A percentile compares a stretch with the other conserved stretches of the same genome.
Conservation (phyloP, 2,888 invertebrate genomes). For the Minunthozetes semirufus region DNA sequence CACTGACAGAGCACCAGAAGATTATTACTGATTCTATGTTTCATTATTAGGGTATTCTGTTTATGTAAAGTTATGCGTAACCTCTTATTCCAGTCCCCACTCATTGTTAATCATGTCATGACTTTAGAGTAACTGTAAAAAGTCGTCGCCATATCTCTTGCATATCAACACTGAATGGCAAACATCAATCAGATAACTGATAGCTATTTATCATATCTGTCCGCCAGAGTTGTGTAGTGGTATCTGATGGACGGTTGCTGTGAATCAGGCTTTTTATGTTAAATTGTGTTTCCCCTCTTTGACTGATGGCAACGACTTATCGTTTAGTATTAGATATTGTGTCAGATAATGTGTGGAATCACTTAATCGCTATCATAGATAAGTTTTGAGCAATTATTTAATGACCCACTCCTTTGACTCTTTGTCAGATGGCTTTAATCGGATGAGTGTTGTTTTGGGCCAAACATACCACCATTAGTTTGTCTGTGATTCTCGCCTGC, state of each 20-base stretch:
- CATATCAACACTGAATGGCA: not conserved
- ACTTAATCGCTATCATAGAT: not conserved
- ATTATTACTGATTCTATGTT: not conserved
- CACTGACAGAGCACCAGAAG: not conserved
- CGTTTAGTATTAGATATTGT: not conserved
- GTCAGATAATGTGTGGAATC: slow-evolving; percentile 5
- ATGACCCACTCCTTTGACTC: not conserved
- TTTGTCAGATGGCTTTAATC: not conserved
- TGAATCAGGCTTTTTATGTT: slow-evolving; percentile 6
- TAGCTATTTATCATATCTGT: slow-evolving; percentile 18
- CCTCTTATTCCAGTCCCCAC: not conserved
- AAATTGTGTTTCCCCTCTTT: slow-evolving; percentile 10
- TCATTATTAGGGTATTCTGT: not conserved
- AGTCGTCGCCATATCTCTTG: not conserved
- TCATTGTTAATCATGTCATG: not conserved
- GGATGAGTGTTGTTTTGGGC: not conserved
- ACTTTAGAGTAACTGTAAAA: not conserved
- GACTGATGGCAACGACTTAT: not conserved
- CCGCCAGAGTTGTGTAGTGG: not conserved
- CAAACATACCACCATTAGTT: not conserved
- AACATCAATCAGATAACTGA: slow-evolving; percentile 12
- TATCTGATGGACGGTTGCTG: not conserved
- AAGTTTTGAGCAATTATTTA: slow-evolving; percentile 24
- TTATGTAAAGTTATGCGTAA: slow-evolving; percentile 17
- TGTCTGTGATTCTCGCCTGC: not conserved